phyloP scores from a whole-genome alignment of 2,797 vertebrate species.

The Arremon aurantiirostris region DNA sequence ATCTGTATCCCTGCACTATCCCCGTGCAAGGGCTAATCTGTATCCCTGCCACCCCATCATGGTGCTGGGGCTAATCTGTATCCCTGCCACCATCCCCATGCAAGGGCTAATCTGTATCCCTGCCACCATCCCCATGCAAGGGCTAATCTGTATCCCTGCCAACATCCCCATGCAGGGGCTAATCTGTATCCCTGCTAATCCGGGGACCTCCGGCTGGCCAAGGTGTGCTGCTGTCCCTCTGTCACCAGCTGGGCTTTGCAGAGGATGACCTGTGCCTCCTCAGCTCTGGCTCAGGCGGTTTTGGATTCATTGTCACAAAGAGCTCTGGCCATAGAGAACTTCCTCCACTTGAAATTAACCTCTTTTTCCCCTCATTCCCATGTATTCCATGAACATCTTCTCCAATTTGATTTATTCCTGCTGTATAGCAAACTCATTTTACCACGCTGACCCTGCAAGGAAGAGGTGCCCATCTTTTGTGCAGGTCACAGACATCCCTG shows the following conservation, averaged over 20 bases:
- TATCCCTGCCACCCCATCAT: no score
- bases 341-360: neutral
- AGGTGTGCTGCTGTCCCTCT: neutral
- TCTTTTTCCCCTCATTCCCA: neutral
- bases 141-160: no score
- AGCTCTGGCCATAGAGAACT: neutral
- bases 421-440: neutral
- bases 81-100: no score
- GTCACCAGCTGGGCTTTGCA: neutral
- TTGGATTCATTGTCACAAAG: neutral
- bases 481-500: neutral
- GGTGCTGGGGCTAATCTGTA: no score
- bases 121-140: no score
- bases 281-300: neutral
- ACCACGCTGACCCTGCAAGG: neutral
- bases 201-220: fast-evolving
- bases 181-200: no score
- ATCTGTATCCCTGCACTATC: no score
- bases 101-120: no score
- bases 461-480: neutral
- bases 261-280: neutral
- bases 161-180: no score
- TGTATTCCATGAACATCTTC: neutral
- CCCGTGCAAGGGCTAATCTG: no score
- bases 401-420: neutral